phyloP scores from a whole-genome alignment of 1,140 invertebrate genomes.

The Agrilus planipennis region DNA sequence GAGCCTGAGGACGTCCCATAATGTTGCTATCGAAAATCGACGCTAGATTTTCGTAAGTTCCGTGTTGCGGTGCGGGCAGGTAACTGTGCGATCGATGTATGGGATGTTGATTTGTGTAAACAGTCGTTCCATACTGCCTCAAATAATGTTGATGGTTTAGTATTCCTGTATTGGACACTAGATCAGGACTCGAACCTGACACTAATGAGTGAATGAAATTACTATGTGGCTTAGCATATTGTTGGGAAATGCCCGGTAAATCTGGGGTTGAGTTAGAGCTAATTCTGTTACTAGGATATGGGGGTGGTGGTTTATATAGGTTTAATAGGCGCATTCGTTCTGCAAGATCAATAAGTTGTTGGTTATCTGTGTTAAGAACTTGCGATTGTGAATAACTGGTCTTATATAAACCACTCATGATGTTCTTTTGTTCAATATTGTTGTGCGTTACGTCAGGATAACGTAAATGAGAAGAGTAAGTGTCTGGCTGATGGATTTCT shows the following conservation, averaged over 20 bases:
- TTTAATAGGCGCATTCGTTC: constrained; percentile 50
- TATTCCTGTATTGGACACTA: constrained; percentile 46
- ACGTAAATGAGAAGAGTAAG: constrained; percentile 30
- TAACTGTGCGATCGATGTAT: constrained; percentile 40
- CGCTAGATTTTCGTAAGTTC: constrained; percentile 58
- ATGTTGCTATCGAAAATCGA: constrained; percentile 35
- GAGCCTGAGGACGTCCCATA: constrained; percentile 25
- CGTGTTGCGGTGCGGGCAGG: constrained; percentile 42
- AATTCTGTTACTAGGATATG: constrained; percentile 50
- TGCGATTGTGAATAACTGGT: constrained; percentile 22
- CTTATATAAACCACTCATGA: constrained; percentile 18
- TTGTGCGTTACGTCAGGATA: constrained; percentile 52
- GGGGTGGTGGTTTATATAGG: constrained; percentile 69
- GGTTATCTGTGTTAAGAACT: constrained; percentile 16
- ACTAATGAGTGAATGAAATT: constrained; percentile 39
- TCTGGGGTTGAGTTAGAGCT: constrained; percentile 73
- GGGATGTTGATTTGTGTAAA: constrained; percentile 27
- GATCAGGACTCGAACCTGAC: constrained; percentile 62
- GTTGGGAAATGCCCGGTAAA: constrained; percentile 53
- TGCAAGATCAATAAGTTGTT: constrained; percentile 31
- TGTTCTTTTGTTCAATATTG: constrained; percentile 30
- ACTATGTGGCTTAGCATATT: constrained; percentile 20
- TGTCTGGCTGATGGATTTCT: constrained; percentile 43
- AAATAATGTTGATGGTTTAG: constrained; percentile 44
- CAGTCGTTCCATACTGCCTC: constrained; percentile 23